These are phyloP conservation scores for Hemibagrus wyckioides DNA, from an alignment of 2,113 vertebrate species.

Conservation along the genomic window DNA sequence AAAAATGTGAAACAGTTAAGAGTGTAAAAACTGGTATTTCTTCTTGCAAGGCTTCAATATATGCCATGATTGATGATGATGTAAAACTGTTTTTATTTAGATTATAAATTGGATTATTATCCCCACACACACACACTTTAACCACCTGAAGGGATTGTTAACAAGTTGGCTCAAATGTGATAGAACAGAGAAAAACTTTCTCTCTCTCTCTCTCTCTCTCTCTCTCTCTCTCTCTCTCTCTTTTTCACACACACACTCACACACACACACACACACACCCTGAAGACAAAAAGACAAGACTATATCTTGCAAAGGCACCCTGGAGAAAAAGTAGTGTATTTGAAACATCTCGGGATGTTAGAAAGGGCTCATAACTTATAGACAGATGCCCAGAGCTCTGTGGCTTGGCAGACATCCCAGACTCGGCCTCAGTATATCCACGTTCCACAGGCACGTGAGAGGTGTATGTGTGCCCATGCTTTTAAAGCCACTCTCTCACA, in stretches of 20 bases:
- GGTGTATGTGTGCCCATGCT: conserved; percentile 29
- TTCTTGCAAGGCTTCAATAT: background rate
- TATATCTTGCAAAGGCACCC: background rate
- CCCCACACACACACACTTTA: background rate
- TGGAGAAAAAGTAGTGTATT: background rate
- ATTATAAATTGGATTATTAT: background rate
- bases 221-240: no score
- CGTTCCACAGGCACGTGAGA: conserved; percentile 31
- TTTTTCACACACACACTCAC: background rate
- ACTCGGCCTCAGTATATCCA: background rate
- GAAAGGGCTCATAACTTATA: conserved; percentile 11
- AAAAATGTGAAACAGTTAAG: background rate
- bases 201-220: no score
- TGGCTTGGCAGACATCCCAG: conserved; percentile 39
- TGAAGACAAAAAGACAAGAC: background rate
- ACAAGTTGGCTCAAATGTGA: background rate
- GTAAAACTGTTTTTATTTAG: background rate
- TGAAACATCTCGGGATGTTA: conserved; percentile 25
- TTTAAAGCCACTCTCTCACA: conserved; percentile 13
- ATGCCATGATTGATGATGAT: background rate
- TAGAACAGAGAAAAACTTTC: no score
- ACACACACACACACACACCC: no score
- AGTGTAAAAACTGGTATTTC: background rate
- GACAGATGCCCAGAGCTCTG: conserved; percentile 16
- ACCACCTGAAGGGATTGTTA: background rate